Percentiles rank a stretch among this genome's conserved stretches.
Conservation (phyloP, 2,888 invertebrate genomes). For the Xylota segnis region DNA sequence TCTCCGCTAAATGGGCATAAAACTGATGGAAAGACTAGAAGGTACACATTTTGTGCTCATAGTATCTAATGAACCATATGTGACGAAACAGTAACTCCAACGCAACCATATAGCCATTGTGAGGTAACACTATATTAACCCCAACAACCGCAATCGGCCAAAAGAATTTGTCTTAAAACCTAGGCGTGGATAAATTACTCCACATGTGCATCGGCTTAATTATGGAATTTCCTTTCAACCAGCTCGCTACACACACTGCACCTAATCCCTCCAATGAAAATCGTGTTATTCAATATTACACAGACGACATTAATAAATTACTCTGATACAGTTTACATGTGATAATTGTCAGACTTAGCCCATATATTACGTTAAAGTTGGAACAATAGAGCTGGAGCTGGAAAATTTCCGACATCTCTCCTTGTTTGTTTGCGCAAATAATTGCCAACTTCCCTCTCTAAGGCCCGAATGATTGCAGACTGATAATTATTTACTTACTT, state of each 20-base stretch:
- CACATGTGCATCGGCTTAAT: conserved; percentile 1
- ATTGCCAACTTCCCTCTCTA: conserved; percentile 66
- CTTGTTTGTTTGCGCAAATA: conserved; percentile 62
- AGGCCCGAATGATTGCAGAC: conserved; percentile 55
- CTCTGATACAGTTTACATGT: conserved; percentile 48
- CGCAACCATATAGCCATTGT: background rate
- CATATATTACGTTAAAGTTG: conserved; percentile 46
- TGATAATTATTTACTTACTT: conserved; percentile 57
- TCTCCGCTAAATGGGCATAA: too few species aligned
- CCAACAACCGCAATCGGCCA: background rate
- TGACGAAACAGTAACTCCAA: background rate
- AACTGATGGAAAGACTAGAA: too few species aligned
- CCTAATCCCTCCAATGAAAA: conserved; percentile 19
- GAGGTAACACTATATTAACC: background rate
- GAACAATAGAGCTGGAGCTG: conserved; percentile 39
- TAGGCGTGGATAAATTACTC: background rate
- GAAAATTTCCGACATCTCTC: conserved; percentile 52
- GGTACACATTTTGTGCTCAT: too few species aligned
- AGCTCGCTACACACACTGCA: background rate
- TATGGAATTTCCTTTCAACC: conserved; percentile 2
- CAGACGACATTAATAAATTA: conserved; percentile 44
- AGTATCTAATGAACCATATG: background rate
- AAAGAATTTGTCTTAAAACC: conserved; percentile 10
- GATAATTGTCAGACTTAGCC: conserved; percentile 56
- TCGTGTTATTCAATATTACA: conserved; percentile 21